phyloP scores from a whole-genome alignment of 2,113 vertebrate genomes.

The Chlamydotis undulata region DNA sequence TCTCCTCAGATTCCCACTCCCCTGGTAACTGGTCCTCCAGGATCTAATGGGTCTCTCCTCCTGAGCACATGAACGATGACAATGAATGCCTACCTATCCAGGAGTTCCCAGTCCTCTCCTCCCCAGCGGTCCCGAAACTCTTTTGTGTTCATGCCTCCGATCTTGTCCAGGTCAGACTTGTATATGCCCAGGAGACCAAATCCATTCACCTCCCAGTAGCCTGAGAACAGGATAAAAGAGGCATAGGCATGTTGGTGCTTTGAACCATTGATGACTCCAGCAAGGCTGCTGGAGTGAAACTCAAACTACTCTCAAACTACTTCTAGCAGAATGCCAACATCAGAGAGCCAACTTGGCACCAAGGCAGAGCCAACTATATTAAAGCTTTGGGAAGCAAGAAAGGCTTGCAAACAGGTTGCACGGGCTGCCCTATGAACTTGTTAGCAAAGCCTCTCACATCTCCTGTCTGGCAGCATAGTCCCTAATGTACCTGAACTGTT shows the following conservation, averaged over 20 bases:
- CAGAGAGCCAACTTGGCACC: background rate
- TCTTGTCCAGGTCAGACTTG: conserved; percentile 90
- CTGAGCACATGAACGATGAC: background rate
- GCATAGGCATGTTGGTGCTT: background rate
- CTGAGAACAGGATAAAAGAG: conserved; percentile 67
- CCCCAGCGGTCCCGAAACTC: conserved; percentile 93
- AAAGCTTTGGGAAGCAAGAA: background rate
- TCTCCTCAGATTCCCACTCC: background rate
- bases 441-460: background rate
- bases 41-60: background rate
- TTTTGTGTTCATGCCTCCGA: conserved; percentile 94
- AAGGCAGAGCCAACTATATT: background rate
- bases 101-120: conserved; percentile 97
- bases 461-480: background rate
- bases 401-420: background rate
- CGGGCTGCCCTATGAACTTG: background rate
- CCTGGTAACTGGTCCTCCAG: background rate
- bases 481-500: background rate
- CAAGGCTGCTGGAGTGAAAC: background rate
- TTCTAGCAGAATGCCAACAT: background rate
- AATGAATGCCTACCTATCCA: conserved; percentile 84
- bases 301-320: background rate
- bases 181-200: conserved; percentile 96
- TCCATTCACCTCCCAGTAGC: conserved; percentile 96
- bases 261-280: background rate